phyloP scores from a whole-genome alignment of 2,797 vertebrate species.

The Lindbergichthys nudifrons region DNA sequence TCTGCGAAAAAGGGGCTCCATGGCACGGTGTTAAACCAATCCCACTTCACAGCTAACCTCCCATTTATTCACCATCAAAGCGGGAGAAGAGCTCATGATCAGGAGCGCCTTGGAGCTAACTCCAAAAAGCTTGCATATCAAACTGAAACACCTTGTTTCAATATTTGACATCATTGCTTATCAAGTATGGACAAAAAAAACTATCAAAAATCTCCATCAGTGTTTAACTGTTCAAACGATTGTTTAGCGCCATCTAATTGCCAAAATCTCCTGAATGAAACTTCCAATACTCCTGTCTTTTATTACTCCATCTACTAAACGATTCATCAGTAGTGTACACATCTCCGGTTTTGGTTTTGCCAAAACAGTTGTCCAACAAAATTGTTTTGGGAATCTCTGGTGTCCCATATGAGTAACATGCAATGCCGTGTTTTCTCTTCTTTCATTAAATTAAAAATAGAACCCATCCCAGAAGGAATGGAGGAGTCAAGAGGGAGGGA shows the following conservation, averaged over 20 bases:
- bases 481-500: constrained; percentile 7
- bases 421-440: constrained; percentile 71
- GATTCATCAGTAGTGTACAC: constrained; percentile 43
- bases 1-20: constrained; percentile 55
- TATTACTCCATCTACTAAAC: constrained; percentile 25
- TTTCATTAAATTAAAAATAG: constrained; percentile 82
- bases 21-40: constrained; percentile 77
- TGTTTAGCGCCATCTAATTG: constrained; percentile 31
- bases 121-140: constrained; percentile 36
- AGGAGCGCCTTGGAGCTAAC: constrained; percentile 25
- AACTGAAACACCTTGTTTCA: constrained; percentile 30
- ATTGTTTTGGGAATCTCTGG: constrained; percentile 79
- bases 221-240: background rate
- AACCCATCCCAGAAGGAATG: constrained; percentile 61
- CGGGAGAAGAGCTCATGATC: constrained; percentile 25
- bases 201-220: background rate
- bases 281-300: constrained; percentile 60
- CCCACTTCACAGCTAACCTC: constrained; percentile 72
- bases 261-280: constrained; percentile 66
- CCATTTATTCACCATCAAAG: constrained; percentile 64
- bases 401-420: constrained; percentile 72
- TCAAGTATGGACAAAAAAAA: constrained; percentile 6
- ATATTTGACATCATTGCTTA: background rate
- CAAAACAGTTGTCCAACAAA: constrained; percentile 71
- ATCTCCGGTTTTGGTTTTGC: constrained; percentile 62